Evolutionary conservation across 2,113 vertebrate species (phyloP).

Genomic region (Spilogale gracilis): DNA sequence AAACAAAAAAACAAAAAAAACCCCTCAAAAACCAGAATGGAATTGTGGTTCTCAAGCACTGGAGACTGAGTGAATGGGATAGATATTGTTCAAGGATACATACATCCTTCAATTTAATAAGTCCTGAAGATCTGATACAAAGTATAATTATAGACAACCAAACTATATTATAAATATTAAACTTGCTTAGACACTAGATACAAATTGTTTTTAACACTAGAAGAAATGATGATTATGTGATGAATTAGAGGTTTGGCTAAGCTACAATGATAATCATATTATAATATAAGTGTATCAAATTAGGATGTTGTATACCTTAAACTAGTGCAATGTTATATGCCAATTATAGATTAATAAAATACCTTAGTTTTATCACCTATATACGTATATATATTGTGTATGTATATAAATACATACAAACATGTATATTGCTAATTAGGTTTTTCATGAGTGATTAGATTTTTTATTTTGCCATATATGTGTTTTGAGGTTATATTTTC

Average conservation of each 20-base stretch:
- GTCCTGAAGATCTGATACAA: neutral
- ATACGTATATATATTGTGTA: neutral
- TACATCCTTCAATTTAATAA: neutral
- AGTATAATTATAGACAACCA: neutral
- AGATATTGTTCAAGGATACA: neutral
- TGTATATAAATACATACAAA: neutral
- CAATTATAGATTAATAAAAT: neutral
- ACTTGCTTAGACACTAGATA: neutral
- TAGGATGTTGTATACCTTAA: neutral
- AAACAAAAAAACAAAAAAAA: neutral
- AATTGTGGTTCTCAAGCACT: neutral
- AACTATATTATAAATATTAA: neutral
- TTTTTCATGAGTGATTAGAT: neutral
- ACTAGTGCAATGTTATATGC: neutral
- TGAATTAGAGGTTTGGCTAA: neutral
- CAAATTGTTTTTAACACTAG: neutral
- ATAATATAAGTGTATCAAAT: neutral
- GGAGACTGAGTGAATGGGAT: neutral
- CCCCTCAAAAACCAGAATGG: neutral
- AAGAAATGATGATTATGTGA: neutral
- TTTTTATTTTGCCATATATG: neutral
- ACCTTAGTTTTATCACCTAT: neutral
- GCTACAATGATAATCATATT: neutral
- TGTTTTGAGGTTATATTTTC: conserved; percentile 2
- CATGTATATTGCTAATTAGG: neutral